These are phyloP conservation scores for Thunnus albacares DNA, from an alignment of 2,797 vertebrate species.

Conservation along the genomic window DNA sequence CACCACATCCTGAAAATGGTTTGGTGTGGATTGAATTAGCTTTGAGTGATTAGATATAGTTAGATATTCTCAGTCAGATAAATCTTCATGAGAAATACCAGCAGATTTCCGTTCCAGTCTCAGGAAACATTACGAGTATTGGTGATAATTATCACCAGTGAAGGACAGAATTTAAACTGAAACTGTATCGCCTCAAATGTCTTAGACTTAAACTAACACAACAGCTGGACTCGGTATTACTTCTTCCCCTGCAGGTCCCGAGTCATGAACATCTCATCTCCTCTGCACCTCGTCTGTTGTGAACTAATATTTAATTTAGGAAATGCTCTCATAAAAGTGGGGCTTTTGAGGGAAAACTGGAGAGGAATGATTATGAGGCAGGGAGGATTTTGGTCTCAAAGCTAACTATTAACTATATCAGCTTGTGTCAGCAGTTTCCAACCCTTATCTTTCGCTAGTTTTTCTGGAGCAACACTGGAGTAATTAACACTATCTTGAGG, in stretches of 20 bases:
- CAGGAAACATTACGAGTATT: neutral
- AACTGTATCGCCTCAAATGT: constrained; percentile 4
- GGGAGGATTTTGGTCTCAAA: constrained; percentile 65
- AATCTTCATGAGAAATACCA: constrained; percentile 33
- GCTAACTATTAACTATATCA: constrained; percentile 66
- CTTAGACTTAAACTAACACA: neutral
- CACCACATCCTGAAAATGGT: constrained; percentile 19
- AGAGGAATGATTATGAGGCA: constrained; percentile 68
- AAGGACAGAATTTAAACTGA: neutral
- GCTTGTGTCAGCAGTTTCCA: constrained; percentile 70
- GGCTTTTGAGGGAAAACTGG: constrained; percentile 58
- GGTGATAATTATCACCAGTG: constrained; percentile 18
- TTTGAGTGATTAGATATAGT: constrained; percentile 32
- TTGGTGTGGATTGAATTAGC: constrained; percentile 29
- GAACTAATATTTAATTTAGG: constrained; percentile 63
- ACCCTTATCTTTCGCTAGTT: constrained; percentile 56
- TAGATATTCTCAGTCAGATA: constrained; percentile 22
- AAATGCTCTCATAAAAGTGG: constrained; percentile 44
- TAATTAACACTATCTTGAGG: constrained; percentile 64
- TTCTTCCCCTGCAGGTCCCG: neutral
- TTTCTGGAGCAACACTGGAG: constrained; percentile 55
- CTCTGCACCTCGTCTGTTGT: constrained; percentile 33
- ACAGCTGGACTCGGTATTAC: constrained; percentile 1
- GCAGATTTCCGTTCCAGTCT: neutral
- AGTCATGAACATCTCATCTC: constrained; percentile 19